phyloP scores from a whole-genome alignment of 2,888 invertebrate genomes.

The Drosophila gaucha region DNA sequence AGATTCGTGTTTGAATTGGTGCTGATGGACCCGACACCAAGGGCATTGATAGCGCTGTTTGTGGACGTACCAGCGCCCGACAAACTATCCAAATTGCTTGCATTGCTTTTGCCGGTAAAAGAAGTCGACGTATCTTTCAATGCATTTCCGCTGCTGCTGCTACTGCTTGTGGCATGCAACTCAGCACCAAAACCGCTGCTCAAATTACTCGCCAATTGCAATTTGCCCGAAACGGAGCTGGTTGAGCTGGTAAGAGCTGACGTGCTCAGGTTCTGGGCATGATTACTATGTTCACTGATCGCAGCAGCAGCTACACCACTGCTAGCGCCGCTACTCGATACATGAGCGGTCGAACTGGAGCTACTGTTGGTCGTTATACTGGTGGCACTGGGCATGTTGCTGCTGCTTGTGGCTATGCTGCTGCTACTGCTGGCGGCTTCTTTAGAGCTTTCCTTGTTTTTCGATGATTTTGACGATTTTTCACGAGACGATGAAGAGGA shows the following conservation, averaged over 20 bases:
- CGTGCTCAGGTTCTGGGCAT: conserved; percentile 61
- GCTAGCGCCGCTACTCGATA: conserved; percentile 43
- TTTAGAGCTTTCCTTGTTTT: conserved; percentile 76
- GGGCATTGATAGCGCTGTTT: conserved; percentile 25
- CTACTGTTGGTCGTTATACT: conserved; percentile 25
- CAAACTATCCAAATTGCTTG: conserved; percentile 41
- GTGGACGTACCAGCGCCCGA: conserved; percentile 64
- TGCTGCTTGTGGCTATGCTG: conserved; percentile 39
- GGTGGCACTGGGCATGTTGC: conserved; percentile 20
- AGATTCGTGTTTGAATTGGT: conserved; percentile 55
- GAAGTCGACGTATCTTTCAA: conserved; percentile 36
- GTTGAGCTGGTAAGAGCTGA: conserved; percentile 33
- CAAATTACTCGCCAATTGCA: conserved; percentile 52
- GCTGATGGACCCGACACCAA: conserved; percentile 24
- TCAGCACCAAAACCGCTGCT: conserved; percentile 50
- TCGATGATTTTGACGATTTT: conserved; percentile 83
- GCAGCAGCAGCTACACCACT: conserved; percentile 14
- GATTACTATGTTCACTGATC: conserved; percentile 57
- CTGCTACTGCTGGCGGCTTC: conserved; percentile 37
- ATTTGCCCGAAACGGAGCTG: conserved; percentile 30
- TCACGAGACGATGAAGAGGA: conserved; percentile 83
- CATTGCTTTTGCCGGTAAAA: conserved; percentile 17
- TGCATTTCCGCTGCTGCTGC: conserved; percentile 11
- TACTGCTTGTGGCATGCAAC: conserved; percentile 31
- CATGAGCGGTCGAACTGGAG: conserved; percentile 41